Evolutionary conservation across 53 echinoderm and acorn worm species (phyloP).

Genomic region (Paracentrotus lividus): DNA sequence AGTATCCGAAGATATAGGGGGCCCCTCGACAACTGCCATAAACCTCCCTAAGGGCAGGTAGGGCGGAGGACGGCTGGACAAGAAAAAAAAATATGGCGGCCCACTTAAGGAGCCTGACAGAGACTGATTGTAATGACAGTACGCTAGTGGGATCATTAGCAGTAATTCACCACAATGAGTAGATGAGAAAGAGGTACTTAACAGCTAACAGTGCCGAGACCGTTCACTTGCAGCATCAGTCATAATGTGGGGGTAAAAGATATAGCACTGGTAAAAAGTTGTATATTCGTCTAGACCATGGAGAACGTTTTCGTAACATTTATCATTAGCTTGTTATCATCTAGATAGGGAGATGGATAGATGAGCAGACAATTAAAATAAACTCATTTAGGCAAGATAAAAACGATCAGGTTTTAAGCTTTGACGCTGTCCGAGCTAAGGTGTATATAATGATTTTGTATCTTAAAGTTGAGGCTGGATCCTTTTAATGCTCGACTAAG

Average conservation of each 20-base stretch:
- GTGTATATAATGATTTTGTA: too few relatives aligned
- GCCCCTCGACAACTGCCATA: constrained; percentile 16
- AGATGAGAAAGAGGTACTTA: constrained; percentile 61
- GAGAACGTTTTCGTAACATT: constrained; percentile 23
- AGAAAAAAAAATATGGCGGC: constrained; percentile 21
- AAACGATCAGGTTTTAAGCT: neutral
- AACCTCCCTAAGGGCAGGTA: constrained; percentile 1
- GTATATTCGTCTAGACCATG: constrained; percentile 3
- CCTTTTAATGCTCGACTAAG: too few relatives aligned
- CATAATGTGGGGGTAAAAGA: constrained; percentile 42
- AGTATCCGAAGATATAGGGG: constrained; percentile 28
- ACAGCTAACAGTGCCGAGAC: constrained; percentile 27
- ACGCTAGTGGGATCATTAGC: constrained; percentile 68
- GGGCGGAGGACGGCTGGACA: constrained; percentile 21
- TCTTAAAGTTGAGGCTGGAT: too few relatives aligned
- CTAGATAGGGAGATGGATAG: neutral
- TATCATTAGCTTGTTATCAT: neutral
- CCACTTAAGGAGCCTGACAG: constrained; percentile 60
- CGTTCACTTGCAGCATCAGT: constrained; percentile 15
- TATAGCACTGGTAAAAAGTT: constrained; percentile 2
- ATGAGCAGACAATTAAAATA: neutral
- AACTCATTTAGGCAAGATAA: too few relatives aligned
- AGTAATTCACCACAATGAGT: constrained; percentile 71
- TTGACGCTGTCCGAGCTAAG: too few relatives aligned
- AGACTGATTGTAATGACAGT: constrained; percentile 65